Base-by-base conservation (phyloP, 1,140 invertebrate genomes). In the Whitmania pigra region DNA sequence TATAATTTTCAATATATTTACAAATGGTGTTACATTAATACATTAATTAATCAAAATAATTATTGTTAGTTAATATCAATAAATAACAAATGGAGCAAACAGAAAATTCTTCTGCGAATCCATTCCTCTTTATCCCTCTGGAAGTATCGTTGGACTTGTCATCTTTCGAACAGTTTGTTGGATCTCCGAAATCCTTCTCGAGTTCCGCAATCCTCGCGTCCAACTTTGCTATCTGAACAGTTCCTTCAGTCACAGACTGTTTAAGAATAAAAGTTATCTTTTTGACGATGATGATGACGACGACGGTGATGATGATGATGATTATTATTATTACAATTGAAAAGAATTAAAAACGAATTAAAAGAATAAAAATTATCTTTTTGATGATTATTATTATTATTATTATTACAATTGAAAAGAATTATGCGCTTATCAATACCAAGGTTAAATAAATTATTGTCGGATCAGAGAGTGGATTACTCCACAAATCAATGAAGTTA, bases 101-200 rank as follows among this genome's bases (percentile, higher is more conserved):
- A 77, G 98, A 94, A 84, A 99, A 99, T 84, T 98, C 95, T 83
- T 98, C 95, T 93, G 94, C 98, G 81, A 98, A 98, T 7, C 95
- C 95, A 73, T 90, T 91, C 83, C 92, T 93, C 72, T 88, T 86
- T 77, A 78, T 84, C 25, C 75, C 72, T 25, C 60, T 71, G 29
- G 11, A 15, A 0, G 2, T 4, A 49, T 49, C 43, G 43, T 49
- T 49, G 9, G 43, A 49, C 43, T 49, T 49, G 5, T 49, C 43
- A 49, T 69, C 31, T 36, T 36, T 36, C 31, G 31, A 36, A 6
- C 31, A 36, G 31, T 36, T 36, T 36, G 31, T 36, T 36, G 31
- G 31, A 36, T 36, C 72, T 22, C 69, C 74, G 22, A 74, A 76
- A 54, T 79, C 76, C 22, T 80, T 74, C 77, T 88, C 86, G 43